Evolutionary conservation across 2,113 vertebrate genomes (phyloP).

Genomic region (Gymnobelideus leadbeateri): DNA sequence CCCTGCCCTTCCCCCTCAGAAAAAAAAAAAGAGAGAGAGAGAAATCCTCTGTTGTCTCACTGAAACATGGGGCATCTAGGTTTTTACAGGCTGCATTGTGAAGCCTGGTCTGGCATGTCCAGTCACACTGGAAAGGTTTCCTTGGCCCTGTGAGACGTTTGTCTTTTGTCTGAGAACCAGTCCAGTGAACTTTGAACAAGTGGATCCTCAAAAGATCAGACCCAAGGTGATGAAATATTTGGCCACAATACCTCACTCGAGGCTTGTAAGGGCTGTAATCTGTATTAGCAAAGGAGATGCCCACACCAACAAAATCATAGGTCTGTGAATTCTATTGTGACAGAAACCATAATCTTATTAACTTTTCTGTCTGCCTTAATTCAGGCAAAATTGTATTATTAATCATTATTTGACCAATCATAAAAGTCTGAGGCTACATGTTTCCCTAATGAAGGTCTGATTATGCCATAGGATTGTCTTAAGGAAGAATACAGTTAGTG

Average conservation of each 20-base stretch:
- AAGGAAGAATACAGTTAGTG: background rate
- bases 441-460: background rate
- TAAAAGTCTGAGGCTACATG: background rate
- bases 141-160: background rate
- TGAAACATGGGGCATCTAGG: background rate
- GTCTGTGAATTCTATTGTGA: background rate
- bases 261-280: background rate
- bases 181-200: background rate
- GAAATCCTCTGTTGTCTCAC: background rate
- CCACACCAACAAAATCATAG: background rate
- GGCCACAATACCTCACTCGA: background rate
- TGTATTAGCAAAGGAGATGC: background rate
- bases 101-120: no score
- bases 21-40: no score
- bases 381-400: background rate
- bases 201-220: background rate
- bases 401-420: background rate
- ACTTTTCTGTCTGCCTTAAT: background rate
- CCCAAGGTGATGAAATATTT: background rate
- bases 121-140: background rate
- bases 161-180: background rate
- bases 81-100: background rate
- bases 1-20: no score
- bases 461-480: background rate
- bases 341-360: background rate